Conservation (phyloP, 2,797 vertebrate species). For the Cichlasoma orientale region DNA sequence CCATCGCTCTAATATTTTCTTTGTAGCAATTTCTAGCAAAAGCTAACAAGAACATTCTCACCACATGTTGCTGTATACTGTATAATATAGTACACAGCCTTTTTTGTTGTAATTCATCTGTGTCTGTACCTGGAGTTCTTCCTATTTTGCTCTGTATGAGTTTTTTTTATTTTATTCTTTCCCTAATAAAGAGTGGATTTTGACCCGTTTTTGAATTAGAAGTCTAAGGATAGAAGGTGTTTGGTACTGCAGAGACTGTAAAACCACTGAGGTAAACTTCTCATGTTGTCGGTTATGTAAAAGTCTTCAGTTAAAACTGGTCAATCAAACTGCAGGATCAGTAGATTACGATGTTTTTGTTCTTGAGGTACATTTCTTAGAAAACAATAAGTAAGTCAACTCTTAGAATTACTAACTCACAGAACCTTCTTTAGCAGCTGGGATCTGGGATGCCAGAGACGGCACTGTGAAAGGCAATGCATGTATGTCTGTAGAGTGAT, state of each 20-base stretch:
- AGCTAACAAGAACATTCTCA: constrained; percentile 3
- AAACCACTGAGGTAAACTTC: neutral
- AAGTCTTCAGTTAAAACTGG: neutral
- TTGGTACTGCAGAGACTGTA: neutral
- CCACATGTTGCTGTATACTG: constrained; percentile 27
- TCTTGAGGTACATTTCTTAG: no score
- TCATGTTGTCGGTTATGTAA: neutral
- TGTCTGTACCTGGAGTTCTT: neutral
- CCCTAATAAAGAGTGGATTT: neutral
- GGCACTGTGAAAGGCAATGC: neutral
- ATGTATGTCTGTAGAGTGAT: neutral
- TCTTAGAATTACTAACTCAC: neutral
- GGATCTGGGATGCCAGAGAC: neutral
- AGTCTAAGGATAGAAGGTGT: neutral
- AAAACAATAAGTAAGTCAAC: neutral
- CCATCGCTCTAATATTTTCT: constrained; percentile 16
- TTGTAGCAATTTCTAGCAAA: constrained; percentile 8
- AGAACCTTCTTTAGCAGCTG: neutral
- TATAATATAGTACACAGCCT: neutral
- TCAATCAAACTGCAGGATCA: neutral
- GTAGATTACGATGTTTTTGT: neutral
- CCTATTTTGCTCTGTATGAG: neutral
- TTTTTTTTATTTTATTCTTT: neutral
- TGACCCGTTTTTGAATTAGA: neutral
- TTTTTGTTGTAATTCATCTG: neutral